Conservation (phyloP, 2,888 invertebrate genomes). For the Deilephila porcellus region DNA sequence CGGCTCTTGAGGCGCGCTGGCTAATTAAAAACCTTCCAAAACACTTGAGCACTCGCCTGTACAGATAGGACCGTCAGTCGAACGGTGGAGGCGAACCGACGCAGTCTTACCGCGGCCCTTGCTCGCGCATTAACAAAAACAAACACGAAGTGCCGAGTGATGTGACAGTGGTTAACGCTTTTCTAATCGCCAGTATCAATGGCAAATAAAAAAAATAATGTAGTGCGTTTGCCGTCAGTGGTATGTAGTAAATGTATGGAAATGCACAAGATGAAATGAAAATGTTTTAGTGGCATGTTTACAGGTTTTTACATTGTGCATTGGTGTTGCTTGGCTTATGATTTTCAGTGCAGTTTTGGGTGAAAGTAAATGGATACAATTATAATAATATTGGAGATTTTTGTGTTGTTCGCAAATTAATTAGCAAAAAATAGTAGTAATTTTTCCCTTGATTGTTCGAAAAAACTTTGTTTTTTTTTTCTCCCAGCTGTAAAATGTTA, state of each 20-base stretch:
- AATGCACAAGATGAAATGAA: constrained; percentile 63
- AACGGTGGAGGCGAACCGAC: constrained; percentile 61
- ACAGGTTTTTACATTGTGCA: constrained; percentile 76
- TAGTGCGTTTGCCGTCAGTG: constrained; percentile 81
- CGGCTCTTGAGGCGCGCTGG: not conserved
- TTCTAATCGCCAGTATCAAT: constrained; percentile 52
- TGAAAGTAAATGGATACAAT: not conserved
- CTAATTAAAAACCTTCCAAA: constrained; percentile 32
- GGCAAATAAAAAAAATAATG: constrained; percentile 79
- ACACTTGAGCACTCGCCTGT: constrained; percentile 53
- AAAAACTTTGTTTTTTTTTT: no score
- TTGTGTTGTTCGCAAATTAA: not conserved
- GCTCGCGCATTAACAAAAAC: constrained; percentile 42
- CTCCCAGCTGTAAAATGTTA: no score
- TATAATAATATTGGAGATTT: no score
- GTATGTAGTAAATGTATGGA: constrained; percentile 68
- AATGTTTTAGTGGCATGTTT: constrained; percentile 74
- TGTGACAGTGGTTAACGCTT: constrained; percentile 48
- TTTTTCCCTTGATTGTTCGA: no score
- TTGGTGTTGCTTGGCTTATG: constrained; percentile 60
- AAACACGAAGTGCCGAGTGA: constrained; percentile 38
- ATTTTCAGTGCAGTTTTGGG: constrained; percentile 6
- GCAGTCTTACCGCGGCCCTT: constrained; percentile 50
- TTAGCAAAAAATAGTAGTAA: not conserved
- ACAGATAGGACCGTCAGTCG: constrained; percentile 65